A percentile compares a stretch with the other conserved stretches of the same genome.
Conservation (phyloP, 1,140 invertebrate genomes). For the Heliconius congener region DNA sequence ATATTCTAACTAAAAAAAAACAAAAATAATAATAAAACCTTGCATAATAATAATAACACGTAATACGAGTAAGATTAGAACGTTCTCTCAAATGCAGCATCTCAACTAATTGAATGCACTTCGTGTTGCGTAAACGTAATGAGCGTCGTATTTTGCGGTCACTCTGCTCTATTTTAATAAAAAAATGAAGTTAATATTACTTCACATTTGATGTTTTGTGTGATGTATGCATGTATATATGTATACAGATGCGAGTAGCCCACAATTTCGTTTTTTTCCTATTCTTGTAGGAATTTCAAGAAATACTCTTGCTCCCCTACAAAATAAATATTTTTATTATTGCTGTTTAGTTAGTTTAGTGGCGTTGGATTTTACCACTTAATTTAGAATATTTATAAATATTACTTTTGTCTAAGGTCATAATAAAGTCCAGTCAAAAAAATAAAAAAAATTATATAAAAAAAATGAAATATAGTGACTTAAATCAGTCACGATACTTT, state of each 20-base stretch:
- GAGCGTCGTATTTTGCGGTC: conserved; percentile 9
- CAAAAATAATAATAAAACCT: neutral
- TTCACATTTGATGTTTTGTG: neutral
- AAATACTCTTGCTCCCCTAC: too few relatives aligned
- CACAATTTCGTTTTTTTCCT: too few relatives aligned
- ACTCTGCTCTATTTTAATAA: neutral
- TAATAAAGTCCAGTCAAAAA: too few relatives aligned
- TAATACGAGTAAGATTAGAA: conserved; percentile 25
- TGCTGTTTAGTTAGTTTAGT: too few relatives aligned
- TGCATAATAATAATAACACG: conserved; percentile 10
- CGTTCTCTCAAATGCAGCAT: conserved; percentile 16
- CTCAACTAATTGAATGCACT: conserved; percentile 28
- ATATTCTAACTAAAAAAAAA: neutral
- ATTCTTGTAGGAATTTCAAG: too few relatives aligned
- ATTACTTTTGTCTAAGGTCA: too few relatives aligned
- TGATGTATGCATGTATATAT: neutral
- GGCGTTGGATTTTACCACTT: too few relatives aligned
- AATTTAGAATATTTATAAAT: too few relatives aligned
- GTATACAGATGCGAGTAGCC: too few relatives aligned
- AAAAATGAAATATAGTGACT: neutral
- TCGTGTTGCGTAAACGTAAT: conserved; percentile 21
- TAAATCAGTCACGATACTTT: neutral
- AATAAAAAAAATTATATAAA: neutral
- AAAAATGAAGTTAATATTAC: neutral
- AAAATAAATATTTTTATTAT: too few relatives aligned